Base-by-base conservation (phyloP, 2,888 invertebrate species). In the Octodonta nipae region DNA sequence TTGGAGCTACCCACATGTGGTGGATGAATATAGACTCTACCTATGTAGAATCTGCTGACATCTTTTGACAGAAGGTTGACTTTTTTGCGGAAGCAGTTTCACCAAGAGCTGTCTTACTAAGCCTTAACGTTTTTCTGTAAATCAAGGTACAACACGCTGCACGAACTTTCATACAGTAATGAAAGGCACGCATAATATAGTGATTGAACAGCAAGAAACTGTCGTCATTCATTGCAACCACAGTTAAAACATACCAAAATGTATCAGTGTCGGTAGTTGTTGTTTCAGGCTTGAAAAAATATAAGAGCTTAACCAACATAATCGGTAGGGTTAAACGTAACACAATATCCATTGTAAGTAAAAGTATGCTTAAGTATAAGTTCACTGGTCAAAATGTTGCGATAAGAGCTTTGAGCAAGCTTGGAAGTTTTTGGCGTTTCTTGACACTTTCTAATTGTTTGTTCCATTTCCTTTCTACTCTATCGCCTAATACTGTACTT, bases 1-100 rank as follows among this genome's bases (percentile, higher is more conserved):
- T 38, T 0, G 92, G 91, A 41, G 85, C 75, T 16, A 88, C 71
- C 87, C 89, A 88, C 54, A 92, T 71, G 62, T 80, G 88, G 58
- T 91, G 86, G 5, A 87, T 66, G 56, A 78, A 86, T 34, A 84
- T 71, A 36, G 83, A 77, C 3, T 83, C 78, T n/a, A n/a, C n/a
- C 78, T 58, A 81, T 72, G 59, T 95, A 93, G 53, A 95, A 84
- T 24, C 92, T 77, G 58, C 80, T 83, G 6, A 93, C 88, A 58
- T 95, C 95, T 53, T 93, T 93, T 4, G 92, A 89, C 32, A 95
- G 69, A 4, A 95, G 66, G 64, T 95, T 93, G 8, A 93, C 82
- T 33, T 77, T 60, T 92, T 88, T 0, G 93, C 93, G 0, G 83
- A 79, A 0, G 89, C 75, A 1, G 82, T 80, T 50, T 75, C 68